Percentiles rank a stretch among this genome's conserved stretches.
Conservation (phyloP, 2,888 invertebrate species). For the Tromatobia lineatoria region DNA sequence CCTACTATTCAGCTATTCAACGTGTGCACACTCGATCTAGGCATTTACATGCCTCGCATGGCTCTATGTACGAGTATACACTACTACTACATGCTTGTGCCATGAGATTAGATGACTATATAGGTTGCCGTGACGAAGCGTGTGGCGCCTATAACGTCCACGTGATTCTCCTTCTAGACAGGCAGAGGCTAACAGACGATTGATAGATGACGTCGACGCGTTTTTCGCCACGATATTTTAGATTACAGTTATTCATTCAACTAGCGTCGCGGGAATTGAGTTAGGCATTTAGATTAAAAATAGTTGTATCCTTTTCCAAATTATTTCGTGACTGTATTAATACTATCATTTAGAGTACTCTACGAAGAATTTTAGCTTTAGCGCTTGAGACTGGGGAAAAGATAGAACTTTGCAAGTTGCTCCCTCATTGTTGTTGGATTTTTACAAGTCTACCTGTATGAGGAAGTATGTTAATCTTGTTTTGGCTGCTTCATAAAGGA, state of each 20-base stretch:
- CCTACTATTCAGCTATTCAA: slow-evolving; percentile 17
- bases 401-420: too few species aligned
- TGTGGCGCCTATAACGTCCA: slow-evolving; percentile 58
- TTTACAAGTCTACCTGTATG: too few species aligned
- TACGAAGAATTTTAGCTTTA: too few species aligned
- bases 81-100: neutral
- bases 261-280: neutral
- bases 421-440: too few species aligned
- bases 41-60: neutral
- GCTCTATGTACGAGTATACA: neutral
- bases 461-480: too few species aligned
- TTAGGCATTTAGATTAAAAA: neutral
- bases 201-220: slow-evolving; percentile 31
- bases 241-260: neutral
- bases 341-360: too few species aligned
- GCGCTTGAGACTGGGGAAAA: too few species aligned
- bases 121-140: slow-evolving; percentile 30
- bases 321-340: too few species aligned
- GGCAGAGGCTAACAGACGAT: slow-evolving; percentile 38
- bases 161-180: slow-evolving; percentile 45
- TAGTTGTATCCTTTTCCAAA: too few species aligned
- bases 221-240: slow-evolving; percentile 32
- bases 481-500: too few species aligned
- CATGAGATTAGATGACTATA: slow-evolving; percentile 15
- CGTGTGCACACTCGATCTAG: neutral